Conservation (phyloP, 2,888 invertebrate genomes). For the Pammene aurita region DNA sequence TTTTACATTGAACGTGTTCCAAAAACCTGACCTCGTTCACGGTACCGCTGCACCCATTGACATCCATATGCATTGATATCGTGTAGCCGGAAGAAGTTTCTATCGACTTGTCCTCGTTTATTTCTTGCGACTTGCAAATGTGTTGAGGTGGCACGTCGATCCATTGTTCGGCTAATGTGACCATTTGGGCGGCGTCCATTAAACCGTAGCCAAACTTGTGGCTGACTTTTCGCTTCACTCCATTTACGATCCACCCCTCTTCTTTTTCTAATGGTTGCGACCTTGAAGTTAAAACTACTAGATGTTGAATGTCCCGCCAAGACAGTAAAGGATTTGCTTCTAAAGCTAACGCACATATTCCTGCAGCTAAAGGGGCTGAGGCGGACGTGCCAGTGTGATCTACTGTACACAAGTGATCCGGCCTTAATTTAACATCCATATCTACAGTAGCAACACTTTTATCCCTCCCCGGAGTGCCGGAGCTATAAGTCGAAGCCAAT, state of each 20-base stretch:
- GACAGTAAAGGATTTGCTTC: slow-evolving; percentile 96
- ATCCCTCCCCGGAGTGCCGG: slow-evolving; percentile 95
- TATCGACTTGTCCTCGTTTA: slow-evolving; percentile 91
- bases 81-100: slow-evolving; percentile 90
- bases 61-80: slow-evolving; percentile 92
- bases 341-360: slow-evolving; percentile 95
- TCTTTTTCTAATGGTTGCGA: slow-evolving; percentile 95
- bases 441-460: slow-evolving; percentile 96
- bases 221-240: slow-evolving; percentile 95
- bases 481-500: slow-evolving; percentile 98
- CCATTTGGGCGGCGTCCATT: slow-evolving; percentile 98
- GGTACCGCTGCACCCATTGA: slow-evolving; percentile 94
- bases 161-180: slow-evolving; percentile 96
- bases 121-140: slow-evolving; percentile 96
- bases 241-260: slow-evolving; percentile 96
- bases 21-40: slow-evolving; percentile 94
- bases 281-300: slow-evolving; percentile 95
- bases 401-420: slow-evolving; percentile 94
- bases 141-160: slow-evolving; percentile 96
- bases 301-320: slow-evolving; percentile 99
- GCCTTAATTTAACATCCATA: slow-evolving; percentile 93
- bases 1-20: slow-evolving; percentile 98
- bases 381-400: slow-evolving; percentile 97
- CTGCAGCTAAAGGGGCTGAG: slow-evolving; percentile 96
- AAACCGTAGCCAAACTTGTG: slow-evolving; percentile 99